These are phyloP conservation scores for Idris sp. DNA, from an alignment of 1,140 invertebrate genomes.

Conservation along the genomic window DNA sequence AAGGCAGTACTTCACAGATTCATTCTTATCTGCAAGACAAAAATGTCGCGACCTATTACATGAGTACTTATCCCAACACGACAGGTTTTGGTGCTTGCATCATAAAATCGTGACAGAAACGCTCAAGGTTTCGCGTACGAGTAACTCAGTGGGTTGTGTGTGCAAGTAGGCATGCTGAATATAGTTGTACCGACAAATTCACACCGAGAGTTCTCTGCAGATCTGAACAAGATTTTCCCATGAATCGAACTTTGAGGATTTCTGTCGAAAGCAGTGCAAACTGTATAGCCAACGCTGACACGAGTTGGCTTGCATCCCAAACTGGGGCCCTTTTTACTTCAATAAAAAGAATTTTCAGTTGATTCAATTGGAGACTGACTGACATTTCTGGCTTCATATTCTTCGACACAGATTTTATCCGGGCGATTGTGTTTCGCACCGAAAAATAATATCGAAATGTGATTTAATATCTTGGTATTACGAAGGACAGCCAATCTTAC, in stretches of 20 bases:
- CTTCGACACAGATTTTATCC: conserved; percentile 27
- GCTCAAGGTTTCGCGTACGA: conserved; percentile 41
- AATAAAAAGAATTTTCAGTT: conserved; percentile 35
- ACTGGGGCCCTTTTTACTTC: conserved; percentile 29
- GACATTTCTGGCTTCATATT: conserved; percentile 58
- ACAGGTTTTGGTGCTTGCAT: conserved; percentile 34
- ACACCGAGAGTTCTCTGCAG: conserved; percentile 34
- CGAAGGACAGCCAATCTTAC: conserved; percentile 16
- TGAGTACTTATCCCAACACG: conserved; percentile 30
- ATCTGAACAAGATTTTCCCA: conserved; percentile 51
- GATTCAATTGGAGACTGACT: conserved; percentile 49
- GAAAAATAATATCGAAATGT: conserved; percentile 45
- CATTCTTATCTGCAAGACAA: too few species aligned
- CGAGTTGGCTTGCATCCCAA: conserved; percentile 54
- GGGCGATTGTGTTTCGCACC: conserved; percentile 28
- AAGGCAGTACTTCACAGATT: too few species aligned
- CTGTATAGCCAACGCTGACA: conserved; percentile 33
- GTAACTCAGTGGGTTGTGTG: conserved; percentile 46
- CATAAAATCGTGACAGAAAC: conserved; percentile 51
- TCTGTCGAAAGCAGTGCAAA: conserved; percentile 44
- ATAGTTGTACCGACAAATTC: conserved; percentile 38
- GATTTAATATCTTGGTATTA: conserved; percentile 34
- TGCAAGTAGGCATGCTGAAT: conserved; percentile 47
- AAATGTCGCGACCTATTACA: conserved; percentile 7
- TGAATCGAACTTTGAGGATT: conserved; percentile 54